Conservation (phyloP, 1,140 invertebrate species). For the Leptonema lineaticorne region DNA sequence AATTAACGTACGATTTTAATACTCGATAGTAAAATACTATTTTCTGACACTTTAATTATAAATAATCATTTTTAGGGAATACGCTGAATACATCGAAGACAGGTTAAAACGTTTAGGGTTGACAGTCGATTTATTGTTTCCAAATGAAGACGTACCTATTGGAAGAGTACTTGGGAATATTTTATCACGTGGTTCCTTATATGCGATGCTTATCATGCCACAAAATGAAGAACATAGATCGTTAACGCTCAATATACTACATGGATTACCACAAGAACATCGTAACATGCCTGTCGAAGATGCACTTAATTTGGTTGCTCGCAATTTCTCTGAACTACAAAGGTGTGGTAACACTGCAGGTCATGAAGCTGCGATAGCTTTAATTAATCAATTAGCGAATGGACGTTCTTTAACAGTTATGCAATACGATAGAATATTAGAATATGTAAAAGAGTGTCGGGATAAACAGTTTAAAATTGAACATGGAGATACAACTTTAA, state of each 20-base stretch:
- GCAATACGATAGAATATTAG: constrained; percentile 79
- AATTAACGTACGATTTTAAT: constrained; percentile 68
- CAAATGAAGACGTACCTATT: constrained; percentile 84
- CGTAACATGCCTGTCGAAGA: constrained; percentile 94
- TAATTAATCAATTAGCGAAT: constrained; percentile 78
- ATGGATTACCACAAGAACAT: constrained; percentile 90
- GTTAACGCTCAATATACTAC: constrained; percentile 86
- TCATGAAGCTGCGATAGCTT: constrained; percentile 67
- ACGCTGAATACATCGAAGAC: constrained; percentile 85
- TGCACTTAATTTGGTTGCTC: constrained; percentile 74
- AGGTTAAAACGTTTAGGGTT: constrained; percentile 78
- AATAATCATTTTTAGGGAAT: constrained; percentile 64
- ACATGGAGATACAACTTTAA: constrained; percentile 59
- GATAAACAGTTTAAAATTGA: constrained; percentile 72
- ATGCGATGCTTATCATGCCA: constrained; percentile 83
- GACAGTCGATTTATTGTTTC: constrained; percentile 83
- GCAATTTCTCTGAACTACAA: constrained; percentile 78
- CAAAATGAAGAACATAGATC: constrained; percentile 83
- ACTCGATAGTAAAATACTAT: background rate
- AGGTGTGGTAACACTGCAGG: constrained; percentile 54
- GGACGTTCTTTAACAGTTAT: constrained; percentile 75
- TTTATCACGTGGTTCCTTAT: constrained; percentile 78
- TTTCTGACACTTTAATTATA: background rate
- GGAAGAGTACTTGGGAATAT: constrained; percentile 82
- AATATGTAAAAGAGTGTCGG: constrained; percentile 72